Percentiles rank a stretch among this genome's conserved stretches.
Conservation (phyloP, 2,797 vertebrate species). For the Chromis chromis region DNA sequence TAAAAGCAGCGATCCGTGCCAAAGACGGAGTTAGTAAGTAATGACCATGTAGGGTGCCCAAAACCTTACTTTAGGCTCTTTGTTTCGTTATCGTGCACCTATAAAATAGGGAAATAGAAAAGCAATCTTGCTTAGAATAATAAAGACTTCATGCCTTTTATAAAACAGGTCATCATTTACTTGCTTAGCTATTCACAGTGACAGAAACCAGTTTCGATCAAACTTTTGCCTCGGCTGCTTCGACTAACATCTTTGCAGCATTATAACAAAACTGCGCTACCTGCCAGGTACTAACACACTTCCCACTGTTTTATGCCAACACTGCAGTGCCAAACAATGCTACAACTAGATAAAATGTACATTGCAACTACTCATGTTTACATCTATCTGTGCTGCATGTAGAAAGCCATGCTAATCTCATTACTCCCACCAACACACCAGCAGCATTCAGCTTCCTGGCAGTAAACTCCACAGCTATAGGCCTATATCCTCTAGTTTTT, state of each 20-base stretch:
- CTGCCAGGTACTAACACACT: conserved; percentile 39
- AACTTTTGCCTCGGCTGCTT: neutral
- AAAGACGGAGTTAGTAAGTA: neutral
- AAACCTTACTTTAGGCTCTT: neutral
- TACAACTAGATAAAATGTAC: conserved; percentile 1
- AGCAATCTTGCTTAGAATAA: neutral
- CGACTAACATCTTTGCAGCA: conserved; percentile 35
- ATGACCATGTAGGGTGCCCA: neutral
- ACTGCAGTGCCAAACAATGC: conserved; percentile 15
- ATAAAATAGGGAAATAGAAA: too few relatives aligned
- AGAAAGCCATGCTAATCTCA: conserved; percentile 37
- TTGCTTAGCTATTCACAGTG: neutral
- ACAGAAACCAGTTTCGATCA: neutral
- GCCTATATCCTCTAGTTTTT: conserved; percentile 35
- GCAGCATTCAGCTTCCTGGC: conserved; percentile 2
- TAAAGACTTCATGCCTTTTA: too few relatives aligned
- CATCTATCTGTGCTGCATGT: conserved; percentile 28
- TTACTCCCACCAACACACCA: conserved; percentile 22
- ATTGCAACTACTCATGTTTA: conserved; percentile 6
- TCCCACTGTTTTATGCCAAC: conserved; percentile 18
- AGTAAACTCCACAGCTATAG: conserved; percentile 12
- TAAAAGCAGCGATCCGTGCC: neutral
- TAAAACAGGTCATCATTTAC: too few relatives aligned
- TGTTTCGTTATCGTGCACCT: neutral
- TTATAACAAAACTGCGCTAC: conserved; percentile 7